Evolutionary conservation across 2,113 vertebrate species (phyloP), one percentile per base, ranked within the genome.

Genomic region (Elgaria multicarinata): DNA sequence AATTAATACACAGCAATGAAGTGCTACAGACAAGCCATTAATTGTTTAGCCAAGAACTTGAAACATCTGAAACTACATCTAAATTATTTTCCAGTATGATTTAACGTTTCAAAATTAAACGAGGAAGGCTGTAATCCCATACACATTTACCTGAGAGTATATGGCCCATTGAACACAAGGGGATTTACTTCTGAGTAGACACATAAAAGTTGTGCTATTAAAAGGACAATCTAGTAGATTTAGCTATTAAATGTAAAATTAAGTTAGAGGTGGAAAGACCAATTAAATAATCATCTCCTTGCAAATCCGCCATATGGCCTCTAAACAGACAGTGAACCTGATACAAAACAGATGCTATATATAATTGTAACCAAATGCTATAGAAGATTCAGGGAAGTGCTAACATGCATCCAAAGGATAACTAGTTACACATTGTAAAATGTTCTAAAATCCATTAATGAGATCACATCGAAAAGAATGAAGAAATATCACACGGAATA

Each of bases 301-400:
- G 55, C 36, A 94, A 92, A 91, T 0, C 0, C 14, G 87, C 39
- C 0, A 0, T 39, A 20, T 2, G 4, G 78, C 79, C 67, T 55
- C 90, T 0, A 0, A 71, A 36, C n/a, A 91, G 79, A 91, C 66
- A 69, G 88, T 3, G 1, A 74, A 85, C 67, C 53, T 82, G 83
- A 91, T 89, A 67, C 67, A 90, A 94, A 91, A 71, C 92, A 95
- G 89, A 93, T 85, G 81, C 67, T 84, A 3, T 16, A 87, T 28
- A 44, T 85, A 90, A 85, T 16, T 26, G 2, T 0, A 75, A 89
- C 74, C 89, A 94, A 86, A 92, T 87, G 90, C 66, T 1, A 22
- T 93, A 12, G 85, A 86, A 89, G 91, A 90, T 75, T 74, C 36
- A 86, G 87, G 31, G 0, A 3, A 74, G 53, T 20, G 36, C 26